phyloP scores from a whole-genome alignment of 2,888 invertebrate species.

The Volucella inanis region DNA sequence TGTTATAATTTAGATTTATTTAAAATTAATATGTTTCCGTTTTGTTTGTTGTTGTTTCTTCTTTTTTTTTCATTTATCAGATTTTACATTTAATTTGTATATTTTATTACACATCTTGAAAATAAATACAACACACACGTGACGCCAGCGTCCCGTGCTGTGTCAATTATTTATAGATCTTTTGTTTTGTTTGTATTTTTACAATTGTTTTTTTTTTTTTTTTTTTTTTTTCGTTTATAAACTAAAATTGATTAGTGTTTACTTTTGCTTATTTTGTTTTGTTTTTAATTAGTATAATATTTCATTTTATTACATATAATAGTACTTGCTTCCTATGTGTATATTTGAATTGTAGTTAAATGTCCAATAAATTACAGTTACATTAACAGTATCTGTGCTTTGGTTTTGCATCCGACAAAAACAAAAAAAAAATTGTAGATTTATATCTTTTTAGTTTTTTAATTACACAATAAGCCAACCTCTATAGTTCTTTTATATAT shows the following conservation, averaged over 20 bases:
- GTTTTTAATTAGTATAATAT: slow-evolving; percentile 69
- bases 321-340: slow-evolving; percentile 71
- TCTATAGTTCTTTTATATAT: slow-evolving; percentile 58
- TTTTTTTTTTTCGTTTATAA: slow-evolving; percentile 65
- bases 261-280: slow-evolving; percentile 47
- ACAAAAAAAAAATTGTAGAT: slow-evolving; percentile 22
- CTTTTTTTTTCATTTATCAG: slow-evolving; percentile 45
- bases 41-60: slow-evolving; percentile 64
- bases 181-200: slow-evolving; percentile 36
- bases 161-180: slow-evolving; percentile 64
- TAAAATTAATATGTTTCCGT: slow-evolving; percentile 74
- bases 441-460: slow-evolving; percentile 48
- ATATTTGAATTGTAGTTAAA: slow-evolving; percentile 69
- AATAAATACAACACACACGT: slow-evolving; percentile 73
- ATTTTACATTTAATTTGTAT: slow-evolving; percentile 73
- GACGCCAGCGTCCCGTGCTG: slow-evolving; percentile 76
- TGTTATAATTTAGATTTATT: slow-evolving; percentile 75
- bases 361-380: slow-evolving; percentile 72
- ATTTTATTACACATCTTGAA: slow-evolving; percentile 73
- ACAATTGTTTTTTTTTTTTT: slow-evolving; percentile 40
- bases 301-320: slow-evolving; percentile 68
- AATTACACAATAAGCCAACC: slow-evolving; percentile 76
- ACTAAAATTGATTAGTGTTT: slow-evolving; percentile 74
- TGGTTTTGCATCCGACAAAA: slow-evolving; percentile 66
- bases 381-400: slow-evolving; percentile 69